These are phyloP conservation scores for Galleria mellonella DNA, from an alignment of 1,140 invertebrate genomes.

Conservation along the genomic window DNA sequence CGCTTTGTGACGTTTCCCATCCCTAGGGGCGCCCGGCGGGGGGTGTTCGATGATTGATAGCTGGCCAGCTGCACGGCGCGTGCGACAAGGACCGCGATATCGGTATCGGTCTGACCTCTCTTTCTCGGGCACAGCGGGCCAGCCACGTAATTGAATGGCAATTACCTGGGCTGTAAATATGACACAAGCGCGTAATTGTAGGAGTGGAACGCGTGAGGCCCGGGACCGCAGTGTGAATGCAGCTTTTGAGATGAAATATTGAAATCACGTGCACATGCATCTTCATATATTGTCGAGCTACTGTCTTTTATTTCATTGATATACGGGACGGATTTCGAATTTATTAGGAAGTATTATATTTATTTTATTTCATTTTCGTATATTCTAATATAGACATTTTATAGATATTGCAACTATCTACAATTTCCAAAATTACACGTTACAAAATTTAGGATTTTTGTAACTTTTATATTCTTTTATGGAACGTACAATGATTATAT, in stretches of 20 bases:
- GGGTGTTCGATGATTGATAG: conserved; percentile 68
- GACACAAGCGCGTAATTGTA: conserved; percentile 72
- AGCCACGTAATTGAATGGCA: conserved; percentile 69
- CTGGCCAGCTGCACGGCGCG: conserved; percentile 47
- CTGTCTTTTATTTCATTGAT: conserved; percentile 5
- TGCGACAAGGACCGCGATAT: conserved; percentile 24
- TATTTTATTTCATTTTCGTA: too few species aligned
- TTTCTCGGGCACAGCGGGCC: conserved; percentile 43
- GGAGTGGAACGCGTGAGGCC: conserved; percentile 60
- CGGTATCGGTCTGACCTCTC: conserved; percentile 23
- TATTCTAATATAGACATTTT: too few species aligned
- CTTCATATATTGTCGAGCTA: conserved; percentile 14
- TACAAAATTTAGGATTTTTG: too few species aligned
- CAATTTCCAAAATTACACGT: too few species aligned
- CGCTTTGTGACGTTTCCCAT: conserved; percentile 57
- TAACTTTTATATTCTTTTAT: too few species aligned
- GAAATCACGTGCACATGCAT: conserved; percentile 43
- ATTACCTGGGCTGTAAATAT: conserved; percentile 73
- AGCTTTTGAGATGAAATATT: conserved; percentile 61
- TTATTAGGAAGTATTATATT: not conserved
- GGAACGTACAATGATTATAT: too few species aligned
- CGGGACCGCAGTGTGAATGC: conserved; percentile 45
- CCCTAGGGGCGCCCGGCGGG: conserved; percentile 58
- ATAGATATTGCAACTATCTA: too few species aligned
- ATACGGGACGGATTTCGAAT: conserved; percentile 1